These are phyloP conservation scores for Drosophila prostipennis DNA, from an alignment of 2,888 invertebrate genomes.

Conservation along the genomic window DNA sequence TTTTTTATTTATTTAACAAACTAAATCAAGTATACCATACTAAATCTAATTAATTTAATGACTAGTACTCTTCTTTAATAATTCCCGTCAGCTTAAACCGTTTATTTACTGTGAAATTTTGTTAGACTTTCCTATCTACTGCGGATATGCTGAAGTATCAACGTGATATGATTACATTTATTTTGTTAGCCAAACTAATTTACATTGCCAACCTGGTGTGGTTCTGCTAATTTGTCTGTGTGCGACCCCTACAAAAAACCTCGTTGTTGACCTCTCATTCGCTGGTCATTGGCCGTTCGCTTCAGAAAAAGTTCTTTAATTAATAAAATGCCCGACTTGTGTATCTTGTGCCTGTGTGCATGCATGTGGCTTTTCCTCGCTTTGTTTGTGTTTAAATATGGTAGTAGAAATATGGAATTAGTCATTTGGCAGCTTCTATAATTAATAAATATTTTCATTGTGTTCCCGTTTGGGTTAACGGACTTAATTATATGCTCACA, in stretches of 20 bases:
- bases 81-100: too few species aligned
- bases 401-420: conserved; percentile 8
- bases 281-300: conserved; percentile 36
- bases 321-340: conserved; percentile 35
- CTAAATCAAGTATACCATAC: too few species aligned
- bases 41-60: too few species aligned
- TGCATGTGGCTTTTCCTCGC: conserved; percentile 1
- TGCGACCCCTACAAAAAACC: conserved; percentile 2
- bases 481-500: not conserved
- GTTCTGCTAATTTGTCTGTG: not conserved
- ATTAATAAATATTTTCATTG: not conserved
- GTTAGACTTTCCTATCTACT: too few species aligned
- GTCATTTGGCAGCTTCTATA: conserved; percentile 5
- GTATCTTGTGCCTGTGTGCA: conserved; percentile 9
- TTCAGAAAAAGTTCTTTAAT: conserved; percentile 38
- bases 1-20: too few species aligned
- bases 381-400: conserved; percentile 22
- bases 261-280: conserved; percentile 17
- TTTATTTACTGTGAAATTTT: too few species aligned
- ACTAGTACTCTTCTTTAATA: not conserved
- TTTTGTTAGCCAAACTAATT: conserved; percentile 1
- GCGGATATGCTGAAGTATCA: not conserved
- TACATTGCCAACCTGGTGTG: not conserved
- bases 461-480: not conserved
- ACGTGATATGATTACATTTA: not conserved